Conservation (phyloP, 2,797 vertebrate species). For the Eupleurogrammus muticus region DNA sequence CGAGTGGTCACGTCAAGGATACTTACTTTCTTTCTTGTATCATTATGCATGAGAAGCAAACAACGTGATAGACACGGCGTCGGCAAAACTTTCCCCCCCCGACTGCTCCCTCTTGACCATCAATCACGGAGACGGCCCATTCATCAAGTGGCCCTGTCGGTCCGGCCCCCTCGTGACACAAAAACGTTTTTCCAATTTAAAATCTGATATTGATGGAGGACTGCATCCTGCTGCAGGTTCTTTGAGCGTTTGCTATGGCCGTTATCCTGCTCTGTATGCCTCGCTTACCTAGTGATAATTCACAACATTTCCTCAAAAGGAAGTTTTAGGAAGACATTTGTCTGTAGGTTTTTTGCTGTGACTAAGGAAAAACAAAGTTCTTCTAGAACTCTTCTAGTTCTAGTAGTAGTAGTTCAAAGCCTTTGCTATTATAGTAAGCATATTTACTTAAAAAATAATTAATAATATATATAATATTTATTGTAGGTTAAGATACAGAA, state of each 20-base stretch:
- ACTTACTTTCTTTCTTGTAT: constrained; percentile 45
- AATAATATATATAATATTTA: no score
- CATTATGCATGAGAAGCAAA: constrained; percentile 61
- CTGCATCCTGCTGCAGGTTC: constrained; percentile 54
- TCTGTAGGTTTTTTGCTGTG: constrained; percentile 8
- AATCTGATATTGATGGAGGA: constrained; percentile 83
- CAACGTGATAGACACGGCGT: constrained; percentile 64
- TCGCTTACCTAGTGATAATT: constrained; percentile 43
- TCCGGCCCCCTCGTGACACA: constrained; percentile 69
- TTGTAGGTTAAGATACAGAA: no score
- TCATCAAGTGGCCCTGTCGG: constrained; percentile 70
- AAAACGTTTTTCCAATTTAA: constrained; percentile 81
- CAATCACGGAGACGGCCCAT: constrained; percentile 75
- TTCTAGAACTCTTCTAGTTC: background rate
- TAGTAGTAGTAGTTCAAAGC: background rate
- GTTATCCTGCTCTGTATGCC: constrained; percentile 53
- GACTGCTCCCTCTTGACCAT: constrained; percentile 72
- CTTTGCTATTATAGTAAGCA: background rate
- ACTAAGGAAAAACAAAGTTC: background rate
- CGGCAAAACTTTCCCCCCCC: constrained; percentile 66
- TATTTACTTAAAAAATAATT: no score
- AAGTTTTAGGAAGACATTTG: constrained; percentile 8
- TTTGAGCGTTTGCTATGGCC: constrained; percentile 53
- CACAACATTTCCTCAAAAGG: constrained; percentile 32
- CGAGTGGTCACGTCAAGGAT: constrained; percentile 47